Evolutionary conservation across 2,797 vertebrate genomes (phyloP), one percentile per base, ranked within the genome.

Genomic region (Pterois miles): DNA sequence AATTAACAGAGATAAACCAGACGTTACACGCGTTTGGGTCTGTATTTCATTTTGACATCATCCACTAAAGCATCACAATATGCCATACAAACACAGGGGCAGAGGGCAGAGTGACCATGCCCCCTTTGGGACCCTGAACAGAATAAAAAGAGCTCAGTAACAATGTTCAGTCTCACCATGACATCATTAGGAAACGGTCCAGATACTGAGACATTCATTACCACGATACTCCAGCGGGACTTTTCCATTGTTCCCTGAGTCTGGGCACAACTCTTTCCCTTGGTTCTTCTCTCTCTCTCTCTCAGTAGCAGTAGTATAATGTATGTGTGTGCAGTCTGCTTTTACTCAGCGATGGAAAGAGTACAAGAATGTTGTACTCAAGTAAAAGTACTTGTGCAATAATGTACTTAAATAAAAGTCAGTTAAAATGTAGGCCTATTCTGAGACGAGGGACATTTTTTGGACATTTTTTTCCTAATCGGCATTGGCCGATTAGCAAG

Each of bases 121-220:
- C 79, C 43, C 43, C 40, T 60, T 0, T 52, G 73, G 72, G 75
- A 75, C 23, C 58, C 52, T 31, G 60, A 62, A 68, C 56, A 76
- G 46, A 86, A 80, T 71, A 46, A 71, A 84, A 66, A 73, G 23
- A 84, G 20, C 43, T 64, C 78, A 76, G 63, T 27, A 18, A 56
- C 65, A 78, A 71, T 86, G 68, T 65, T 86, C 68, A 62, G 34
- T 78, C 65, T 75, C 43, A 27, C 29, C 18, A 83, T 92, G 89
- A 89, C 80, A 75, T 91, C 81, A 86, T 65, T 8, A 34, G 80
- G 84, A 87, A 88, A 78, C 18, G 33, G 60, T 86, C 79, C 68
- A 80, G 60, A 74, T 78, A 53, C 52, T 53, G 71, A 86, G 78
- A 83, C 31, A 58, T 64, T 78, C 74, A 79, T 64, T 80, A 58